A percentile compares a stretch with the other conserved stretches of the same genome.
Evolutionary conservation across 2,797 vertebrate species (phyloP).

Genomic region (Cottoperca gobio): DNA sequence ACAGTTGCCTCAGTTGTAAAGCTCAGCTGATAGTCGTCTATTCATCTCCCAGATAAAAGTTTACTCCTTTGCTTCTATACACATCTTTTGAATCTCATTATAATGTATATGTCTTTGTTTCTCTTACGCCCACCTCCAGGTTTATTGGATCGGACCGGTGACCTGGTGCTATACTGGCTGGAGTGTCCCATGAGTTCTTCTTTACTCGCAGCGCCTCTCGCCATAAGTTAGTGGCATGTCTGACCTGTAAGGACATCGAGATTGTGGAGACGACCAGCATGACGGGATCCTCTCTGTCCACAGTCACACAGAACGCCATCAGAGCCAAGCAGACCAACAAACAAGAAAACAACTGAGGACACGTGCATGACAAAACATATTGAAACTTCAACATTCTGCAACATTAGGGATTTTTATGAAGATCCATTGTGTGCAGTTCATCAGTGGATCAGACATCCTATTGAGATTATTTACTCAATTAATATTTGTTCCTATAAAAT

Average conservation of each 20-base stretch:
- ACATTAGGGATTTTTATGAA: not conserved
- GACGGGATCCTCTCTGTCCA: constrained; percentile 87
- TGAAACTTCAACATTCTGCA: not conserved
- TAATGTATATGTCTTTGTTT: too few relatives aligned
- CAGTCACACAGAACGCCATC: constrained; percentile 82
- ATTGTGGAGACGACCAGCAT: constrained; percentile 87
- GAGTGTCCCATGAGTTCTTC: constrained; percentile 87
- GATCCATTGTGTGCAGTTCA: not conserved
- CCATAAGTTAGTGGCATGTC: constrained; percentile 88
- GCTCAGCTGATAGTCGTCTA: not conserved
- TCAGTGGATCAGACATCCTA: not conserved
- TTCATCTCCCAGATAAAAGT: not conserved
- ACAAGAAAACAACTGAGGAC: constrained; percentile 79
- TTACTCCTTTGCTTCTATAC: not conserved
- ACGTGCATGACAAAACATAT: not conserved
- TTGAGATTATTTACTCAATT: too few relatives aligned
- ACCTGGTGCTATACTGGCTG: constrained; percentile 85
- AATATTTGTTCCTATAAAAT: too few relatives aligned
- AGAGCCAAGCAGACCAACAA: constrained; percentile 84
- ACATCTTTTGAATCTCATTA: not conserved
- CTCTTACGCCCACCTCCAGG: constrained; percentile 67
- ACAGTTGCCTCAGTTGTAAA: not conserved
- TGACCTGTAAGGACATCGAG: constrained; percentile 87
- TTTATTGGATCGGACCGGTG: constrained; percentile 88
- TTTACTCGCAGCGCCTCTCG: constrained; percentile 85